Base-by-base conservation (phyloP, 2,113 vertebrate species). In the Barnardius zonarius region DNA sequence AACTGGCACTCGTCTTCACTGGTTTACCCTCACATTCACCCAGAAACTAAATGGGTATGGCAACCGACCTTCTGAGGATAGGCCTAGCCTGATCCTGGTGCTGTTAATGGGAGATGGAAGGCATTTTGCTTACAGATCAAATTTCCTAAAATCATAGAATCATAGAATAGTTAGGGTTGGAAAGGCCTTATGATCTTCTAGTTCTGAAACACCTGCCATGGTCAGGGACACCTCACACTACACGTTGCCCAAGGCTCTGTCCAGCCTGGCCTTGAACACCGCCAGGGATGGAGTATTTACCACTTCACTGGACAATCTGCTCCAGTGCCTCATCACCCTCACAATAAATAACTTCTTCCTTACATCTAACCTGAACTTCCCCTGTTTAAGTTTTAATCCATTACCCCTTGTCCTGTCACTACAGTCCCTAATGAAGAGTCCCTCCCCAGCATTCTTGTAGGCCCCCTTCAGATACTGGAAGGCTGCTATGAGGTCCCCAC, bases 1-100 rank as follows among this genome's bases (percentile, higher is more conserved):
- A 59, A 80, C 67, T 83, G 54, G 77, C 77, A 93, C 92, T 80
- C 51, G 63, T 92, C 88, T 92, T 88, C 64, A 64, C 59, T 77
- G 82, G 31, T 78, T 90, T 86, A 86, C 59, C 37, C 82, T 74
- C 79, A 35, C 30, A 83, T 94, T 92, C 61, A 81, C 48, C 68
- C 83, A 88, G 72, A 78, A 94, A 84, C 3, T 68, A 79, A 94
- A 80, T 16, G 27, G 17, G 83, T 78, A 61, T 93, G 85, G 83
- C 64, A 95, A 75, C 33, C 5, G 84, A 31, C 44, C 37, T 83
- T 83, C 27, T 81, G 76, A 86, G 55, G 72, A 51, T 43, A 68
- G 16, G 5, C 41, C 81, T 89, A 67, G n/a, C 31, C 62, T 85
- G 13, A 35, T 78, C 12, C 1, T 0, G 0, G 4, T 63, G 24